These are phyloP conservation scores for Agrenia bidenticulata DNA, from an alignment of 2,888 invertebrate genomes.

Conservation along the genomic window DNA sequence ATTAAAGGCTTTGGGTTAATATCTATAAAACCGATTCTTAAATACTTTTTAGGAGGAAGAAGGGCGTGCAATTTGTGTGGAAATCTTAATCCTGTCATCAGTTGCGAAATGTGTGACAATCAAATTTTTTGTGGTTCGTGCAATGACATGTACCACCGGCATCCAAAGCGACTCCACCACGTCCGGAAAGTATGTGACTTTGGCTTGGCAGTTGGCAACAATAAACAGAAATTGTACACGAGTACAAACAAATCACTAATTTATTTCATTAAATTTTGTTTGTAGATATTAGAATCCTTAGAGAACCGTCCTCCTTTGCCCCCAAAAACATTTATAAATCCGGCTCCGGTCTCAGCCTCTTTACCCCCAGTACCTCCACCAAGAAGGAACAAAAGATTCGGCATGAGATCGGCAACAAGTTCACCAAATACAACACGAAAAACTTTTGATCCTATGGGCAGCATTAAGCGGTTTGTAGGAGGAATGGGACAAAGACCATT, in stretches of 20 bases:
- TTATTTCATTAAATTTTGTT: slow-evolving; percentile 1
- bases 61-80: slow-evolving; percentile 77
- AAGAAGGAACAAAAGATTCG: slow-evolving; percentile 59
- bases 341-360: slow-evolving; percentile 56
- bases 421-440: slow-evolving; percentile 44
- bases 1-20: background rate
- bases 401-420: slow-evolving; percentile 44
- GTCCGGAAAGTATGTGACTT: slow-evolving; percentile 67
- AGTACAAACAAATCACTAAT: too few relatives aligned
- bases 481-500: slow-evolving; percentile 60
- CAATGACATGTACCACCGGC: slow-evolving; percentile 92
- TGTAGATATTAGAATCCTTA: slow-evolving; percentile 41
- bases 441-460: slow-evolving; percentile 59
- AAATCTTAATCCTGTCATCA: slow-evolving; percentile 74
- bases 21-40: background rate
- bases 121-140: slow-evolving; percentile 86
- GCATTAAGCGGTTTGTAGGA: slow-evolving; percentile 56
- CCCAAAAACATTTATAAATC: slow-evolving; percentile 56
- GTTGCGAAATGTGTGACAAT: slow-evolving; percentile 77
- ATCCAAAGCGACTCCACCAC: slow-evolving; percentile 82
- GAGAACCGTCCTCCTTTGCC: slow-evolving; percentile 52
- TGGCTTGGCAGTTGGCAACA: background rate
- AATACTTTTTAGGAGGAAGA: slow-evolving; percentile 15
- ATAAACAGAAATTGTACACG: background rate
- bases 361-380: slow-evolving; percentile 64